phyloP scores from a whole-genome alignment of 2,888 invertebrate species.

The Drosophila aldrichi region DNA sequence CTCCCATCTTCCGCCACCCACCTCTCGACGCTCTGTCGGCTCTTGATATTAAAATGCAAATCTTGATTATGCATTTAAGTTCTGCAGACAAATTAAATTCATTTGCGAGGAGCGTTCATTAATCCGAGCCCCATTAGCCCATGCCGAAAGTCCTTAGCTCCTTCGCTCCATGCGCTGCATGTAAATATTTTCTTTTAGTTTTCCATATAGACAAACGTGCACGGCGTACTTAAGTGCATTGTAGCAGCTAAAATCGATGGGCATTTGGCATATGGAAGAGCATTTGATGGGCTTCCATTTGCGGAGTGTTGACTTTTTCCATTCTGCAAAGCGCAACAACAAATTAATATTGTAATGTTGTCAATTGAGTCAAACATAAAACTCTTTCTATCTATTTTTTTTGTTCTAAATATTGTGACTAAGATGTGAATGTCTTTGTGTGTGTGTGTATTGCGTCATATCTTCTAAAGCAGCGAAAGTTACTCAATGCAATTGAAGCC shows the following conservation, averaged over 20 bases:
- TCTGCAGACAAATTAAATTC: slow-evolving; percentile 64
- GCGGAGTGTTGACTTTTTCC: slow-evolving; percentile 68
- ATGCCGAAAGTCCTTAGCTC: not conserved
- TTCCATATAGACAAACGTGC: not conserved
- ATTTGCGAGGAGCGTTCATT: slow-evolving; percentile 33
- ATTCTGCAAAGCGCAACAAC: slow-evolving; percentile 51
- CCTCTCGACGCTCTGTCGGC: not conserved
- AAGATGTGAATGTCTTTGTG: slow-evolving; percentile 13
- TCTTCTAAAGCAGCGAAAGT: slow-evolving; percentile 50
- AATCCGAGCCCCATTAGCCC: slow-evolving; percentile 12
- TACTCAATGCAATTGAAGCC: slow-evolving; percentile 76
- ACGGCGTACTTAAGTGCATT: slow-evolving; percentile 15
- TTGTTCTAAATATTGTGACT: slow-evolving; percentile 50
- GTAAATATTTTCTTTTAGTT: slow-evolving; percentile 12
- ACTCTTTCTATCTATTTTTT: slow-evolving; percentile 4
- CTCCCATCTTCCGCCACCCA: not conserved
- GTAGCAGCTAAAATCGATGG: slow-evolving; percentile 71
- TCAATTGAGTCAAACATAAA: slow-evolving; percentile 45
- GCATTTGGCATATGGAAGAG: slow-evolving; percentile 66
- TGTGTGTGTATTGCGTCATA: slow-evolving; percentile 41
- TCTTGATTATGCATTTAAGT: slow-evolving; percentile 67
- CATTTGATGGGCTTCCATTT: slow-evolving; percentile 68
- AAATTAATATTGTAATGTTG: slow-evolving; percentile 69
- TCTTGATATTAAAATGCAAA: slow-evolving; percentile 67
- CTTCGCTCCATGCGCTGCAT: not conserved